Conservation (phyloP, 2,797 vertebrate species). For the Petrocephalus schoutedeni region DNA sequence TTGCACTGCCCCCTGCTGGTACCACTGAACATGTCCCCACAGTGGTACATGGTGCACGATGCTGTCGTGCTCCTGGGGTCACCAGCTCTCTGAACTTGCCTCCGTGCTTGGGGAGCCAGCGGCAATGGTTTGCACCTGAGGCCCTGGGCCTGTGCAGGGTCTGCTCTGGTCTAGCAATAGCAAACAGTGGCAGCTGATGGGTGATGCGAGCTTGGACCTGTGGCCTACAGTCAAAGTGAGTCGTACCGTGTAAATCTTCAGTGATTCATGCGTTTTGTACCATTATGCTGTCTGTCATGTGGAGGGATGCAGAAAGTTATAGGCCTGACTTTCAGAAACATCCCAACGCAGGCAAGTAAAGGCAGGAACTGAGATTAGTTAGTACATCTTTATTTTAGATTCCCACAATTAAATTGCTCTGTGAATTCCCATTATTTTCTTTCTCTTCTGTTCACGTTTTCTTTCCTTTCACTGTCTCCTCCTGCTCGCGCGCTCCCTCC, state of each 20-base stretch:
- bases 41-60: not conserved
- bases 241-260: not conserved
- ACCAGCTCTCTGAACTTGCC: not conserved
- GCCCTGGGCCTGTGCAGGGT: not conserved
- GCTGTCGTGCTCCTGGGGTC: not conserved
- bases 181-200: not conserved
- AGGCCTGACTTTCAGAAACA: not conserved
- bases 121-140: not conserved
- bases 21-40: not conserved
- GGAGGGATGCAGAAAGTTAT: not conserved
- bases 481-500: not conserved
- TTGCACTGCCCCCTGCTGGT: constrained; percentile 10
- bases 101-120: not conserved
- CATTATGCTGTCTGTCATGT: not conserved
- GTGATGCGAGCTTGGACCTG: not conserved
- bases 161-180: constrained; percentile 8
- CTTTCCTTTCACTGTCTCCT: not conserved
- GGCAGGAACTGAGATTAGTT: not conserved
- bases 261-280: constrained; percentile 7
- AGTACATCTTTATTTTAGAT: not conserved
- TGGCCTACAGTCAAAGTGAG: not conserved
- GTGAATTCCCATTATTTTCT: not conserved
- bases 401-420: not conserved
- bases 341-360: not conserved
- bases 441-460: not conserved